Evolutionary conservation across 2,113 vertebrate genomes (phyloP).

Genomic region (Ariopsis seemanni): DNA sequence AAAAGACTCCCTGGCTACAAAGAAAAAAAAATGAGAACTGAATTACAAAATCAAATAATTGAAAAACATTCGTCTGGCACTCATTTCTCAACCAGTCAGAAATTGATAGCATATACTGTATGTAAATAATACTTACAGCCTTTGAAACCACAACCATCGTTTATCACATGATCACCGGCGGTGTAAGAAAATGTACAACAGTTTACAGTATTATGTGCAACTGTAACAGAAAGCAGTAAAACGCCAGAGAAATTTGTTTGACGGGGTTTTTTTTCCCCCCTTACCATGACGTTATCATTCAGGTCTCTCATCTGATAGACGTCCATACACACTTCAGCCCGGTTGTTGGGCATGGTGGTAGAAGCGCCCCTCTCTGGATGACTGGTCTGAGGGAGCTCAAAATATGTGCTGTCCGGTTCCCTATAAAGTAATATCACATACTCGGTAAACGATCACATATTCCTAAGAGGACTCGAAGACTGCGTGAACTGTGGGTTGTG

Average conservation of each 20-base stretch:
- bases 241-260: too few species aligned
- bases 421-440: conserved; percentile 63
- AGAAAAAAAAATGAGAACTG: neutral
- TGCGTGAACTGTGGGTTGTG: neutral
- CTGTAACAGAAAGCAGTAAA: neutral
- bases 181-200: neutral
- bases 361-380: conserved; percentile 66
- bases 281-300: conserved; percentile 86
- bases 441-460: neutral
- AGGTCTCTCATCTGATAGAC: conserved; percentile 90
- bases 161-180: neutral
- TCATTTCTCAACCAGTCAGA: neutral
- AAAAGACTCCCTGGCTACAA: neutral
- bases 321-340: conserved; percentile 81
- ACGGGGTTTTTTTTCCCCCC: conserved; percentile 47
- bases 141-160: neutral
- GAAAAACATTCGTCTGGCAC: neutral
- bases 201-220: neutral
- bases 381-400: conserved; percentile 82
- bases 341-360: conserved; percentile 63
- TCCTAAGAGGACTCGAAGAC: neutral
- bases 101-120: neutral
- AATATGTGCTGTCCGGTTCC: conserved; percentile 97
- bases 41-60: neutral
- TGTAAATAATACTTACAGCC: neutral